Evolutionary conservation across 2,797 vertebrate species (phyloP).

Genomic region (Graptemys geographica): DNA sequence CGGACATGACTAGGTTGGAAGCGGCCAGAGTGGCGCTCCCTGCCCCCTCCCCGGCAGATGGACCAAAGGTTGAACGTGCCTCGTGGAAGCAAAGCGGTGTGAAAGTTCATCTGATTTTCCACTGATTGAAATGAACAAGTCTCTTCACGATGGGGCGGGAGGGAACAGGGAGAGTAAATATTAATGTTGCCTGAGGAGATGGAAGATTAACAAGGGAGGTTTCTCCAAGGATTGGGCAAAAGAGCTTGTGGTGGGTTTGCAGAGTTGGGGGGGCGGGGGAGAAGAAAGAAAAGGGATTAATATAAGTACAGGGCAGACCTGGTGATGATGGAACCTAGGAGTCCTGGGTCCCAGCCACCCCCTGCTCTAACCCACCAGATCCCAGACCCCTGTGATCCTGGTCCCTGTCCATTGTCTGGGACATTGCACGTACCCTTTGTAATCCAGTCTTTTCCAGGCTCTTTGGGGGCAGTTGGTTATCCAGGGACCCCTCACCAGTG

Average conservation of each 20-base stretch:
- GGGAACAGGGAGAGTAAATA: not conserved
- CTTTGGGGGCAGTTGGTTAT: not conserved
- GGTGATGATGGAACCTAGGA: no score
- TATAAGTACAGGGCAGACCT: not conserved
- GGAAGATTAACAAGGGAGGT: not conserved
- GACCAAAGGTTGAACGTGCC: not conserved
- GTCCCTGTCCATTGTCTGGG: not conserved
- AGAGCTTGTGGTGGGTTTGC: fast-evolving
- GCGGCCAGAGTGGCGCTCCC: no score
- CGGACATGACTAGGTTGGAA: not conserved
- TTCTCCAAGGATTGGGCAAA: not conserved
- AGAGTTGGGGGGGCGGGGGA: fast-evolving
- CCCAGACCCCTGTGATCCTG: not conserved
- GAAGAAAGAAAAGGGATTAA: not conserved
- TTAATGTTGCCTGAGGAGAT: not conserved
- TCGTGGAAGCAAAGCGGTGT: not conserved
- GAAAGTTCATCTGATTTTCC: not conserved
- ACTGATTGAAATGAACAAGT: not conserved
- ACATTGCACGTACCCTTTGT: not conserved
- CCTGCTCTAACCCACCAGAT: no score
- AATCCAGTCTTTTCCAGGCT: not conserved
- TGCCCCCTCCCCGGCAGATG: no score
- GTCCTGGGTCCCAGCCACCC: no score
- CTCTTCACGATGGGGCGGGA: not conserved
- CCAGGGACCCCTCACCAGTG: fast-evolving